Percentiles rank a stretch among this genome's conserved stretches.
Evolutionary conservation across 1,140 invertebrate genomes (phyloP).

Genomic region (Platyscapa corneri): DNA sequence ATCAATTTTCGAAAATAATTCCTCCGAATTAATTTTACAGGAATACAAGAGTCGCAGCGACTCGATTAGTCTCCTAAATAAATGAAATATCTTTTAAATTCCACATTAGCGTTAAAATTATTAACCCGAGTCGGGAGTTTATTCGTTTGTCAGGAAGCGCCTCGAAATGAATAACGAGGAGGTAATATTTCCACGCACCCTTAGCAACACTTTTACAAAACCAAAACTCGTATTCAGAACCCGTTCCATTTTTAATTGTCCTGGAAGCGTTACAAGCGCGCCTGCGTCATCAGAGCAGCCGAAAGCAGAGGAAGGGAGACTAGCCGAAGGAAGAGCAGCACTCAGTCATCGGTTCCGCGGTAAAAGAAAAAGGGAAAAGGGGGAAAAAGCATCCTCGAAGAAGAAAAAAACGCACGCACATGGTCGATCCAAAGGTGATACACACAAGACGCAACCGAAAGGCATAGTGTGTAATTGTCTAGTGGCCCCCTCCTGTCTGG

Average conservation of each 20-base stretch:
- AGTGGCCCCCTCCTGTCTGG: background rate
- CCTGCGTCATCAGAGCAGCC: background rate
- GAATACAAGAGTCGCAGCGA: no score
- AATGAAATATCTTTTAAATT: no score
- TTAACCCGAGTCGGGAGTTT: no score
- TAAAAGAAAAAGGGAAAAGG: background rate
- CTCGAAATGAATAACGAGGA: no score
- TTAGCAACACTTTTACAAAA: background rate
- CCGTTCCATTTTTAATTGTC: constrained; percentile 1
- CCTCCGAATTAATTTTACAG: no score
- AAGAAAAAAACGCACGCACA: background rate
- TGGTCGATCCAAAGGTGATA: background rate
- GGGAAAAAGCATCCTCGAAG: background rate
- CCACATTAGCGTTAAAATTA: no score
- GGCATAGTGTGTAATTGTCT: constrained; percentile 25
- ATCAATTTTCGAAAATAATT: no score
- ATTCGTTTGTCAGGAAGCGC: no score
- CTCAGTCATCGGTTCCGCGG: background rate
- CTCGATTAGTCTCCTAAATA: no score
- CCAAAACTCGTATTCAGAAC: background rate
- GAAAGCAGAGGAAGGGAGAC: background rate
- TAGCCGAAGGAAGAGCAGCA: background rate
- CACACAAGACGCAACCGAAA: background rate
- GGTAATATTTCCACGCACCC: background rate
- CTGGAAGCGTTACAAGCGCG: background rate